Percentiles rank a stretch among this genome's conserved stretches.
Conservation (phyloP, 2,113 vertebrate genomes). For the Eupsittula cactorum region DNA sequence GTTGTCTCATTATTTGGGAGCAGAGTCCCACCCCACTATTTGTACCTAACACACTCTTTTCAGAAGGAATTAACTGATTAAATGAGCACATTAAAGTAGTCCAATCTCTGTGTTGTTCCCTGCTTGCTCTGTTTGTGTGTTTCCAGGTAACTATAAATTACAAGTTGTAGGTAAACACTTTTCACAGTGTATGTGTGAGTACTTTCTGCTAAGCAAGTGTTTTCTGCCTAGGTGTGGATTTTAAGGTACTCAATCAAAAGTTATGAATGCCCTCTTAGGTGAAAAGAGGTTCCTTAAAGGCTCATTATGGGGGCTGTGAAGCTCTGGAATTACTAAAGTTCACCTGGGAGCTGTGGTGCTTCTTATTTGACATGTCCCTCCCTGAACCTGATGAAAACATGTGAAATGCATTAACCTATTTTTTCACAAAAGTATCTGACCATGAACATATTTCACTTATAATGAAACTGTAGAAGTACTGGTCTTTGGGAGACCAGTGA, state of each 20-base stretch:
- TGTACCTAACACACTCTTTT: neutral
- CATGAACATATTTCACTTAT: neutral
- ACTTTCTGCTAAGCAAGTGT: neutral
- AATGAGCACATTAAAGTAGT: neutral
- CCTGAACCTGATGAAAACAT: neutral
- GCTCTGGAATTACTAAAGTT: neutral
- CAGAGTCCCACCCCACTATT: neutral
- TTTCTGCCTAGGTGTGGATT: neutral
- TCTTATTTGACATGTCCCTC: neutral
- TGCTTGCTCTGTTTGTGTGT: neutral
- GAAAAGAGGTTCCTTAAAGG: neutral
- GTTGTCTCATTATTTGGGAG: neutral
- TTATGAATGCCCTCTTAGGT: neutral
- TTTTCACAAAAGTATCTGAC: neutral
- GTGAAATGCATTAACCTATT: neutral
- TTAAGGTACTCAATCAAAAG: neutral
- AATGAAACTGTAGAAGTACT: neutral
- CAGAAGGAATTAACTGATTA: neutral
- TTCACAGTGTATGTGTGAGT: accelerated
- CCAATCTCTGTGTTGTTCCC: neutral
- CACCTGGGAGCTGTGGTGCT: neutral
- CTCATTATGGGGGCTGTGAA: neutral
- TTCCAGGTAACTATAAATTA: neutral
- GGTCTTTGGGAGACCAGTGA: neutral
- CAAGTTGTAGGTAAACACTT: neutral